Conservation (phyloP, 2,888 invertebrate genomes). For the Dorcus parallelipipedus region DNA sequence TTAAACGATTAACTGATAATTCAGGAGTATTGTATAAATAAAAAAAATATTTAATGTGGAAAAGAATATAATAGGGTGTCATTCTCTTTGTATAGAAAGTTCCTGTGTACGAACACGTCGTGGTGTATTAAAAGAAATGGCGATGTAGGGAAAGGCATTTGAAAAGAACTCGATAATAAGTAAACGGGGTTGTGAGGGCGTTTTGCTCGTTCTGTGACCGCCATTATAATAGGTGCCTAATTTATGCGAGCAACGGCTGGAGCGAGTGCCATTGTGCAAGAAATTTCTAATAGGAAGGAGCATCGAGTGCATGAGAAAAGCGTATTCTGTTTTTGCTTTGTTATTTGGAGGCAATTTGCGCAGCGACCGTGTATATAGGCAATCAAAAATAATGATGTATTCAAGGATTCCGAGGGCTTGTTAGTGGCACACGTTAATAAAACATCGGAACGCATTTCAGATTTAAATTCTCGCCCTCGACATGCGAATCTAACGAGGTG, state of each 20-base stretch:
- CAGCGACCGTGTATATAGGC: conserved; percentile 18
- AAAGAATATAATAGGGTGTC: too few relatives aligned
- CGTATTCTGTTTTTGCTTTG: conserved; percentile 20
- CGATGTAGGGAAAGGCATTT: not conserved
- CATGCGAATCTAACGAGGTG: conserved; percentile 27
- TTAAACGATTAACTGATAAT: too few relatives aligned
- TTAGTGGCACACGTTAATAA: conserved; percentile 25
- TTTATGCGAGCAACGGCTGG: not conserved
- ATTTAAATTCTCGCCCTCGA: conserved; percentile 24
- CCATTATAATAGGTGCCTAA: not conserved
- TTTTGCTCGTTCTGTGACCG: conserved; percentile 2
- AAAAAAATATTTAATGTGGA: too few relatives aligned
- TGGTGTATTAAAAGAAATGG: too few relatives aligned
- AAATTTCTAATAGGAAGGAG: conserved; percentile 1
- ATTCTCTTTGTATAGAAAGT: too few relatives aligned
- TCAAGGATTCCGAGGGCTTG: conserved; percentile 25
- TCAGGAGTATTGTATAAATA: too few relatives aligned
- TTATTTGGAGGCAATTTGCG: conserved; percentile 24
- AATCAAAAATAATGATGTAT: conserved; percentile 29
- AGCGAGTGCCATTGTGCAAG: not conserved
- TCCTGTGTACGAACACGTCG: too few relatives aligned
- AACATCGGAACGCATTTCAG: conserved; percentile 24
- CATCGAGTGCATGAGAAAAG: not conserved
- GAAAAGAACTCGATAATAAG: conserved; percentile 3
- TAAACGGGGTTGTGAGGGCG: conserved; percentile 1